Conservation (phyloP, 2,888 invertebrate genomes). For the Carterocephalus palaemon region DNA sequence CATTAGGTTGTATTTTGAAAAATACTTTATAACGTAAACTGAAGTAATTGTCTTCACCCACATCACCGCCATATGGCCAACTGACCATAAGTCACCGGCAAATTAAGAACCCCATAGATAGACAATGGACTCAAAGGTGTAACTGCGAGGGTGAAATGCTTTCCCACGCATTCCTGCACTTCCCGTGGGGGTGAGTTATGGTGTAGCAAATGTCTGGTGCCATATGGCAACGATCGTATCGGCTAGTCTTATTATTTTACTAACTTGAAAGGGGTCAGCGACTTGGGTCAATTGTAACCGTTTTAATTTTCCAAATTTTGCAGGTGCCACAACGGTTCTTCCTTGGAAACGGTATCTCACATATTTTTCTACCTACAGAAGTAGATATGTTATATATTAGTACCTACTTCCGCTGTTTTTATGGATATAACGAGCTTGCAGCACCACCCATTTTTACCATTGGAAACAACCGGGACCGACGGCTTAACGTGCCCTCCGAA, state of each 20-base stretch:
- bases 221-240: constrained; percentile 58
- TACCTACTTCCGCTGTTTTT: too few relatives aligned
- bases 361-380: too few relatives aligned
- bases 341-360: too few relatives aligned
- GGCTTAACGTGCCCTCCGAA: too few relatives aligned
- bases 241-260: constrained; percentile 41
- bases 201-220: constrained; percentile 32
- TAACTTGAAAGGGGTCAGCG: constrained; percentile 28
- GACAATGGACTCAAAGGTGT: constrained; percentile 44
- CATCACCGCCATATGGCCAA: constrained; percentile 58
- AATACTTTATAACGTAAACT: constrained; percentile 6
- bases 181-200: constrained; percentile 40
- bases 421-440: too few relatives aligned
- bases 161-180: constrained; percentile 74
- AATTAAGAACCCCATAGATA: constrained; percentile 55
- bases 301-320: too few relatives aligned
- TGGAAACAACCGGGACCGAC: too few relatives aligned
- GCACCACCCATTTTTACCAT: too few relatives aligned
- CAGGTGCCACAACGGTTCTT: too few relatives aligned
- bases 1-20: background rate
- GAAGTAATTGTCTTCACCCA: constrained; percentile 29
- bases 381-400: too few relatives aligned
- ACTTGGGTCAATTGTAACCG: too few relatives aligned
- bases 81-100: constrained; percentile 72
- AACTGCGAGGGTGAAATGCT: constrained; percentile 57